These are phyloP conservation scores for Numida meleagris DNA, from an alignment of 2,113 vertebrate genomes.

Conservation along the genomic window DNA sequence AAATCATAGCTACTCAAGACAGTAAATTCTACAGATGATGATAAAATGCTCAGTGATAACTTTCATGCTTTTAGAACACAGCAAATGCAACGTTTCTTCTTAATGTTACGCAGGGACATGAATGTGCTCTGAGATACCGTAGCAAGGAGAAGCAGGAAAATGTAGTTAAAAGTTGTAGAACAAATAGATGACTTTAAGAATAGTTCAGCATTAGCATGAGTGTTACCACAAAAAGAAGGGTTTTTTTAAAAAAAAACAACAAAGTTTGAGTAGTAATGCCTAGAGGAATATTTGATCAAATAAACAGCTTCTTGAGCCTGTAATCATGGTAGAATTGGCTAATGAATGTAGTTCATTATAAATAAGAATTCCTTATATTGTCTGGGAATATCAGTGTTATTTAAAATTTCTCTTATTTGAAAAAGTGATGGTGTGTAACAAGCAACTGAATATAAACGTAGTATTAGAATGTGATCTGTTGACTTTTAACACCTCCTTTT, in stretches of 20 bases:
- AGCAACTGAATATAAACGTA: background rate
- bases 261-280: background rate
- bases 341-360: background rate
- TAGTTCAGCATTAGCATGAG: background rate
- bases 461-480: background rate
- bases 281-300: slow-evolving; percentile 50
- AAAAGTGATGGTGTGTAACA: background rate
- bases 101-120: background rate
- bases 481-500: background rate
- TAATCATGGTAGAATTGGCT: background rate
- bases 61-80: background rate
- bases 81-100: background rate
- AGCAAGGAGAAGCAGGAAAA: background rate
- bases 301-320: background rate
- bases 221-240: slow-evolving; percentile 17
- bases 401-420: background rate
- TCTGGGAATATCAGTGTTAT: background rate
- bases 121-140: background rate
- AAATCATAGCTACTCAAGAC: background rate
- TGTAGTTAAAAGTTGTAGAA: background rate
- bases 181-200: slow-evolving; percentile 14
- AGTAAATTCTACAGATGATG: background rate
- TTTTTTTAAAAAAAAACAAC: background rate
- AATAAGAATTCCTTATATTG: background rate
- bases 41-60: background rate